Conservation (phyloP, 2,888 invertebrate species). For the Neoitamus cyanurus region DNA sequence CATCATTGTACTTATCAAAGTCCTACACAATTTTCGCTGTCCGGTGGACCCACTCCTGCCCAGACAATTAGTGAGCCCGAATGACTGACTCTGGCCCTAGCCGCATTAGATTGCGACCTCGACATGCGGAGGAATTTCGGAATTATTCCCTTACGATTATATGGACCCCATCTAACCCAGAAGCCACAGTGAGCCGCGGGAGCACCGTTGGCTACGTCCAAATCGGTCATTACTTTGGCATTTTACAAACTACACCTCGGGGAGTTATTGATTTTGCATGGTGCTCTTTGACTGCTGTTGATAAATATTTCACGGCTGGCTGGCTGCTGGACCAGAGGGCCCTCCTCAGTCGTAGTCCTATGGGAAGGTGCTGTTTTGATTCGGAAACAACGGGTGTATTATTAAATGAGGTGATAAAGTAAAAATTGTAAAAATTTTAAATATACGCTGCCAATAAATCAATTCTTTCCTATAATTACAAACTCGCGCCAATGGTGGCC, state of each 20-base stretch:
- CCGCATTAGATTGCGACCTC: neutral
- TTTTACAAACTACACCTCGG: slow-evolving; percentile 42
- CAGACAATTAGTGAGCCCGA: slow-evolving; percentile 1
- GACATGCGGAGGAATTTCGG: neutral
- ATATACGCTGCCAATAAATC: neutral
- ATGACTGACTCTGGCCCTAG: neutral
- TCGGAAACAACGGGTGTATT: neutral
- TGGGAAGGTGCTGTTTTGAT: neutral
- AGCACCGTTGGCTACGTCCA: neutral
- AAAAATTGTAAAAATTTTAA: neutral
- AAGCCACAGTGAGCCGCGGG: neutral
- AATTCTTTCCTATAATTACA: neutral
- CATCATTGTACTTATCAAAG: slow-evolving; percentile 4
- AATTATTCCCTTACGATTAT: neutral
- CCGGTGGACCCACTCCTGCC: neutral
- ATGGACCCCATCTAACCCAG: neutral
- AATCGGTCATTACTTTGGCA: slow-evolving; percentile 19
- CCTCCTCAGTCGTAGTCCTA: neutral
- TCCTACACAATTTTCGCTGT: neutral
- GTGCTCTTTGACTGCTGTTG: slow-evolving; percentile 3
- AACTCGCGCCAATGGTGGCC: neutral
- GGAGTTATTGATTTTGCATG: slow-evolving; percentile 41
- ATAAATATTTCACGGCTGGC: slow-evolving; percentile 34
- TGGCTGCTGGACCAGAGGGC: neutral
- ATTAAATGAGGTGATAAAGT: slow-evolving; percentile 15